phyloP scores from a whole-genome alignment of 2,113 vertebrate species.

The Condylura cristata region DNA sequence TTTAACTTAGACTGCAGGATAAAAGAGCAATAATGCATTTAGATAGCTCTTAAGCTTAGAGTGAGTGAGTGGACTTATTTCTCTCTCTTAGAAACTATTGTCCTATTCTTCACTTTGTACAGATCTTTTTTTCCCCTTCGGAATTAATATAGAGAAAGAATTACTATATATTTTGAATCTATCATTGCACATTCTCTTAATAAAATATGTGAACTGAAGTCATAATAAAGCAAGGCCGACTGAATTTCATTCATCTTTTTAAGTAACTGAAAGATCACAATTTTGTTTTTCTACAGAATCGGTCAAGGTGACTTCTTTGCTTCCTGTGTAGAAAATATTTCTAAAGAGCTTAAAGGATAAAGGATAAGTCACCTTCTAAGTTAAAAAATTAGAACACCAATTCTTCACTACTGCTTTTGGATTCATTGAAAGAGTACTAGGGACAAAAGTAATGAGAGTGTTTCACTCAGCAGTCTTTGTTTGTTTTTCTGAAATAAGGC shows the following conservation, averaged over 20 bases:
- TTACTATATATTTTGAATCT: slow-evolving; percentile 27
- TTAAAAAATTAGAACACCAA: slow-evolving; percentile 5
- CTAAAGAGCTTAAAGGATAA: background rate
- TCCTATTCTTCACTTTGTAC: slow-evolving; percentile 34
- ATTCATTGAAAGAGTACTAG: slow-evolving; percentile 9
- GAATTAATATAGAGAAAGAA: slow-evolving; percentile 35
- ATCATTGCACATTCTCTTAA: slow-evolving; percentile 5
- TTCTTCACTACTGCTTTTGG: slow-evolving; percentile 46
- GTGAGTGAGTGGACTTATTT: slow-evolving; percentile 23
- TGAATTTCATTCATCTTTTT: slow-evolving; percentile 66
- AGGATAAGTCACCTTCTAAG: slow-evolving; percentile 24
- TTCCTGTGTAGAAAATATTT: slow-evolving; percentile 31
- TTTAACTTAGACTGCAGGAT: slow-evolving; percentile 70
- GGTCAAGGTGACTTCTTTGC: background rate
- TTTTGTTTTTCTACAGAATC: slow-evolving; percentile 46
- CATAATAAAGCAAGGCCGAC: slow-evolving; percentile 5
- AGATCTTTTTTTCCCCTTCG: slow-evolving; percentile 51
- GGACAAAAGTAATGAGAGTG: background rate
- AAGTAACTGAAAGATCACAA: slow-evolving; percentile 56
- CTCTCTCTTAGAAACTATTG: background rate
- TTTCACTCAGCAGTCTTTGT: background rate
- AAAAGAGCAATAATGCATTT: slow-evolving; percentile 65
- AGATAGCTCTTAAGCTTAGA: slow-evolving; percentile 64
- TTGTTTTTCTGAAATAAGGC: background rate
- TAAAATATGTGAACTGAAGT: slow-evolving; percentile 54